Evolutionary conservation across 2,113 vertebrate species (phyloP).

Genomic region (Nesoenas mayeri): DNA sequence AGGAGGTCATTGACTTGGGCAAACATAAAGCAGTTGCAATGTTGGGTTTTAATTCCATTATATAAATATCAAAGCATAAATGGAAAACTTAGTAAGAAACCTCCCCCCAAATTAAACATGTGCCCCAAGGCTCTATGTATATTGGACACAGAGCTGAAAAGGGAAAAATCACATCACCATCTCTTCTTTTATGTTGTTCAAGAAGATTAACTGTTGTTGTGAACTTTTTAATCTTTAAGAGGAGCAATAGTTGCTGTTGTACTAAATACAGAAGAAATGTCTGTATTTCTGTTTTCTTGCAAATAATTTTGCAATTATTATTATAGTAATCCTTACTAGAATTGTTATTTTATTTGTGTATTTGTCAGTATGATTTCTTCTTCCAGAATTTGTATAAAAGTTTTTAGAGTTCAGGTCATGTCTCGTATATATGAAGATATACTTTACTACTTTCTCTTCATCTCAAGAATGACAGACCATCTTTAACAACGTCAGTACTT

Average conservation of each 20-base stretch:
- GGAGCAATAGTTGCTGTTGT: not conserved
- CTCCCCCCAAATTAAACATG: not conserved
- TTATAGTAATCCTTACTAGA: not conserved
- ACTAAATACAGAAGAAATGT: not conserved
- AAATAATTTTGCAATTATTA: not conserved
- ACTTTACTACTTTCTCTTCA: not conserved
- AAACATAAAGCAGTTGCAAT: not conserved
- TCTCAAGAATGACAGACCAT: not conserved
- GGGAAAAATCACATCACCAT: not conserved
- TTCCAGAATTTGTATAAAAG: not conserved
- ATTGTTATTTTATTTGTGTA: not conserved
- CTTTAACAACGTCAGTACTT: not conserved
- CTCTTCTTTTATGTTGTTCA: not conserved
- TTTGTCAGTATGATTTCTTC: not conserved
- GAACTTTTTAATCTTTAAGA: not conserved
- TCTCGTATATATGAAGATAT: not conserved
- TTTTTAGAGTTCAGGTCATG: not conserved
- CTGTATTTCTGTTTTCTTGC: not conserved
- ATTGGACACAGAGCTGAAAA: not conserved
- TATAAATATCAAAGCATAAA: not conserved
- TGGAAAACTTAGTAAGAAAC: not conserved
- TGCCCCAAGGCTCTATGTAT: not conserved
- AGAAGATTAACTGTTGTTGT: not conserved
- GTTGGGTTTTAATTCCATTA: not conserved
- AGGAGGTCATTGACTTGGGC: not conserved